Conservation (phyloP, 2,113 vertebrate species). For the Jacana jacana region DNA sequence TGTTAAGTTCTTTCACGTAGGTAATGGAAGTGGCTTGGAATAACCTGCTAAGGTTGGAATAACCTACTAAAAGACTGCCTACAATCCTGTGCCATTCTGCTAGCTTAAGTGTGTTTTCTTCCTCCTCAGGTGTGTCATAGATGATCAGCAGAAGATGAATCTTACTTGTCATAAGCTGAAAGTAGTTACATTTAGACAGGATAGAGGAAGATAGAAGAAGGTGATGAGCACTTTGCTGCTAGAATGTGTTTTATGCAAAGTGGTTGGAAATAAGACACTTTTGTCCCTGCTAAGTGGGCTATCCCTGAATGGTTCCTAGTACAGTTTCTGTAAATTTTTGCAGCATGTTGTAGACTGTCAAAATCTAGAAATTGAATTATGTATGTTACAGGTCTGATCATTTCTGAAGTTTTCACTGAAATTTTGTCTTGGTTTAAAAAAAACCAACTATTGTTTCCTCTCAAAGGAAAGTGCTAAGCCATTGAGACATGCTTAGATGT, state of each 20-base stretch:
- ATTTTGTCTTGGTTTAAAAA: background rate
- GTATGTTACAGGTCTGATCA: background rate
- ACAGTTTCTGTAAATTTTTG: background rate
- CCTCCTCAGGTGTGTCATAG: background rate
- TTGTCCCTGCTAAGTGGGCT: background rate
- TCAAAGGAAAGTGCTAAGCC: background rate
- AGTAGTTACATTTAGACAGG: background rate
- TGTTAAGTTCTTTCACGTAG: background rate
- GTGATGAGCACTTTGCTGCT: background rate
- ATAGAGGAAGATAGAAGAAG: background rate
- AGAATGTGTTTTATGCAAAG: background rate
- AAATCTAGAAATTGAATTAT: background rate
- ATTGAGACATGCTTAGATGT: background rate
- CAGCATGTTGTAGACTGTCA: background rate
- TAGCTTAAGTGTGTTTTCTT: background rate
- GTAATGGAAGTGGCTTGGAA: background rate
- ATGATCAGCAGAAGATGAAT: background rate
- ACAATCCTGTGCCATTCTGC: background rate
- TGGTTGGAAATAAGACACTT: background rate
- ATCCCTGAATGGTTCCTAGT: background rate
- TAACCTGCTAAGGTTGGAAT: background rate
- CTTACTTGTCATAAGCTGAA: background rate
- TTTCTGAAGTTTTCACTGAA: background rate
- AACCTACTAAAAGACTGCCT: background rate
- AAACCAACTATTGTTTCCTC: background rate